Conservation (phyloP, 2,888 invertebrate genomes). For the Pristionchus fissidentatus region DNA sequence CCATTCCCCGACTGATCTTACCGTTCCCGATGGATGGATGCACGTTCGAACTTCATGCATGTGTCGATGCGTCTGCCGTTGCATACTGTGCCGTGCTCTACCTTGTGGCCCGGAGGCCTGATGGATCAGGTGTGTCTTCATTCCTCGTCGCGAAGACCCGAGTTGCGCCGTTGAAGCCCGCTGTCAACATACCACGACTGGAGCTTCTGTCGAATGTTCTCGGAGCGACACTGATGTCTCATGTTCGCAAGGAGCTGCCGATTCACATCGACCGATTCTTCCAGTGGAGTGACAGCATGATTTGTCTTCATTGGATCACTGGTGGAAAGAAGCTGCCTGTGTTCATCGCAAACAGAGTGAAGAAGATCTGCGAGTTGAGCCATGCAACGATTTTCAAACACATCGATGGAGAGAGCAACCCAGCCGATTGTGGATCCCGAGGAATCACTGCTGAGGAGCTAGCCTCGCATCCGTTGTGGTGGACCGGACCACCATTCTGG, state of each 20-base stretch:
- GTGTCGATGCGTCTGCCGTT: conserved; percentile 26
- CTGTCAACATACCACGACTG: conserved; percentile 46
- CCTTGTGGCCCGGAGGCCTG: no score
- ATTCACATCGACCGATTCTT: neutral
- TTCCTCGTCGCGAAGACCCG: no score
- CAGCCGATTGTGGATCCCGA: neutral
- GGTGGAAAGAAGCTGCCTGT: neutral
- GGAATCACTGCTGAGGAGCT: no score
- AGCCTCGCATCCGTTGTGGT: no score
- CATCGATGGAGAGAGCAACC: neutral
- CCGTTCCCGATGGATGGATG: neutral
- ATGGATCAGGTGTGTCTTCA: neutral
- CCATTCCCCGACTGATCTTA: conserved; percentile 1
- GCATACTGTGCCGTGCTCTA: no score
- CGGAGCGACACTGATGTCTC: conserved; percentile 22
- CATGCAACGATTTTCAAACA: neutral
- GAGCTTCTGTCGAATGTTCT: conserved; percentile 46
- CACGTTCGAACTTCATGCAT: conserved; percentile 35
- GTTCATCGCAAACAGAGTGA: neutral
- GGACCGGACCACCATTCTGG: conserved; percentile 25
- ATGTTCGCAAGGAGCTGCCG: neutral
- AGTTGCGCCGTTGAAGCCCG: no score
- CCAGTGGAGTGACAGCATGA: conserved; percentile 54
- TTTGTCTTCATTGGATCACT: conserved; percentile 13
- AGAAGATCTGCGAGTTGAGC: neutral